phyloP scores from a whole-genome alignment of 1,140 invertebrate genomes.

The Augochlora pura region DNA sequence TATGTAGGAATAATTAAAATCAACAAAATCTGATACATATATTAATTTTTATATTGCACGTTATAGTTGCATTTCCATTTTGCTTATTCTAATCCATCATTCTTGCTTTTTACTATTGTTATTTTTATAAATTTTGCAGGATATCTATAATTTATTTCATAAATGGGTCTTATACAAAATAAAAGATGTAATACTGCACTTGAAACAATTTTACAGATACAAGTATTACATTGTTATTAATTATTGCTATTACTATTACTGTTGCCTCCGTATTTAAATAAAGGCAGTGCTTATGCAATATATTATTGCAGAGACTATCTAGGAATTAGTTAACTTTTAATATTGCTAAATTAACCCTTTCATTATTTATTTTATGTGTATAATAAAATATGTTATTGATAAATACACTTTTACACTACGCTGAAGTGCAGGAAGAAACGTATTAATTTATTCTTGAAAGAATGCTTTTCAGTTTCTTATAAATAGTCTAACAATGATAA shows the following conservation, averaged over 20 bases:
- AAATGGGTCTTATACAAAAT: conserved; percentile 2
- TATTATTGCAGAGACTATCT: background rate
- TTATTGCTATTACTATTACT: conserved; percentile 2
- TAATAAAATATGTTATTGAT: background rate
- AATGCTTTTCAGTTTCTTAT: too few relatives aligned
- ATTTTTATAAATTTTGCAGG: too few relatives aligned
- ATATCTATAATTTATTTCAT: background rate
- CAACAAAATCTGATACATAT: too few relatives aligned
- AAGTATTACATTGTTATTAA: background rate
- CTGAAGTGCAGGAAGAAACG: too few relatives aligned
- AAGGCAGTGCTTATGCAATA: conserved; percentile 6
- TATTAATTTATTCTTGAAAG: too few relatives aligned
- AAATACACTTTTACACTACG: background rate
- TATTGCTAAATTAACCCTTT: background rate
- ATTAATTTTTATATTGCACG: too few relatives aligned
- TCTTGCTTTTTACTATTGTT: too few relatives aligned
- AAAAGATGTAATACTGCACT: background rate
- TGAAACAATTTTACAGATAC: background rate
- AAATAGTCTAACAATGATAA: too few relatives aligned
- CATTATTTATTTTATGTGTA: background rate
- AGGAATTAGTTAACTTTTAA: background rate
- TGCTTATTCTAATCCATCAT: background rate
- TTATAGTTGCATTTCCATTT: too few relatives aligned
- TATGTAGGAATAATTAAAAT: too few relatives aligned
- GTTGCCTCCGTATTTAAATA: background rate